These are phyloP conservation scores for Typhlomys cinereus DNA, from an alignment of 2,113 vertebrate genomes.

Conservation along the genomic window DNA sequence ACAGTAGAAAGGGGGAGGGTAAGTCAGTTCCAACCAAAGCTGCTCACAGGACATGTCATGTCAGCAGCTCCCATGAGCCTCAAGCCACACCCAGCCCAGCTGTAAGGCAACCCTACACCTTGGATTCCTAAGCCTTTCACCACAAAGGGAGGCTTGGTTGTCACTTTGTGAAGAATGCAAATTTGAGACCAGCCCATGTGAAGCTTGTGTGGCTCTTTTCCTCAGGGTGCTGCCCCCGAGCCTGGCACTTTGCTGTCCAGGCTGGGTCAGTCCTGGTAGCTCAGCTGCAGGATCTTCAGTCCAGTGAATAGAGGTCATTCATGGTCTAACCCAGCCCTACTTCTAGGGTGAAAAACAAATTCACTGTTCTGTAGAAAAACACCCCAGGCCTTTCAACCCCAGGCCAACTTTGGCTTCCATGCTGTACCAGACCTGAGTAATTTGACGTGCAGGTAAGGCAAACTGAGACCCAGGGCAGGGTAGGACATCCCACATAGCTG, in stretches of 20 bases:
- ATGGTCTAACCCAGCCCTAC: background rate
- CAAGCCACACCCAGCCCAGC: background rate
- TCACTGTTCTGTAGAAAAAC: background rate
- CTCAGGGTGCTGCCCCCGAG: background rate
- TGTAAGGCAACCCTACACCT: background rate
- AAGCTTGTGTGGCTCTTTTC: background rate
- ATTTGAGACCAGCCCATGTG: background rate
- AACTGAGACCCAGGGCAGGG: background rate
- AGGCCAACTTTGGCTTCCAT: background rate
- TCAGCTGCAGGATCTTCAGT: background rate
- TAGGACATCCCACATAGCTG: background rate
- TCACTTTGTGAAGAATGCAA: background rate
- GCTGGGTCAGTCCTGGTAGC: background rate
- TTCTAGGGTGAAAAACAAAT: background rate
- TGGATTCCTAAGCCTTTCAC: background rate
- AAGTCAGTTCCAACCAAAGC: too few species aligned
- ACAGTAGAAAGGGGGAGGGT: too few species aligned
- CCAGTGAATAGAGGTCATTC: slow-evolving; percentile 42
- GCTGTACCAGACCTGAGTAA: background rate
- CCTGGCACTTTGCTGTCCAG: slow-evolving; percentile 12
- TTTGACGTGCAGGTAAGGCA: background rate
- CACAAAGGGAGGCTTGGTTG: background rate
- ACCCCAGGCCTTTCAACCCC: background rate
- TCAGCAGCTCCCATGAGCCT: background rate
- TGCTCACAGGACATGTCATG: rapidly evolving